Evolutionary conservation across 2,113 vertebrate genomes (phyloP), one percentile per base, ranked within the genome.

Genomic region (Dascyllus trimaculatus): DNA sequence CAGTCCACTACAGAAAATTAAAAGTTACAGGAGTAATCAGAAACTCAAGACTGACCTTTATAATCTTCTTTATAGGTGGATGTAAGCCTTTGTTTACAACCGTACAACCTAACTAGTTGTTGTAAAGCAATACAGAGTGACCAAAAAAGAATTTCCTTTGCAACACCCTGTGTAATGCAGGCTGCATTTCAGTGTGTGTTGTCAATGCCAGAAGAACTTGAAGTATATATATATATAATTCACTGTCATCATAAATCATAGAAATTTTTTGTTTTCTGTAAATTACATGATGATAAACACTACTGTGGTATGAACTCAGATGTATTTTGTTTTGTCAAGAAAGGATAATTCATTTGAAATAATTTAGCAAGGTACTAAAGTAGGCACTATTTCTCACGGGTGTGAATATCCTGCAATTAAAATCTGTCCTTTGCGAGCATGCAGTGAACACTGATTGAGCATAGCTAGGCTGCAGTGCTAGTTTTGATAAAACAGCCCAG

Each of bases 401-500:
- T n/a, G n/a, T 18, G 57, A 53, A 40, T 26, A 58, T 26, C 57
- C 40, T 22, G 45, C 43, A 52, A 60, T 14, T 58, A 45, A 38
- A 59, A 51, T 25, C 15, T 11, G 35, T 59, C 26, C 1, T 38
- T 58, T 69, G 35, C 22, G 57, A 43, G 19, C 49, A 26, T 57
- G 62, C 54, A 56, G 45, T 57, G 63, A 75, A 46, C 49, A 24
- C n/a, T 5, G 35, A 71, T 58, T 1, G 58, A 52, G 25, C 25
- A 51, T 62, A 4, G 3, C 51, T 53, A 48, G 11, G 26, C 38
- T 65, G 29, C 35, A 61, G 53, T 35, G 51, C 19, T 58, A 24
- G 21, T 62, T 78, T 70, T 38, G 57, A 77, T 67, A 81, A 53
- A 82, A 70, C 45, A 63, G 70, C 18, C 32, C 65, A 48, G 59